These are phyloP conservation scores for Philereme transversata DNA, from an alignment of 2,888 invertebrate species.

Conservation along the genomic window DNA sequence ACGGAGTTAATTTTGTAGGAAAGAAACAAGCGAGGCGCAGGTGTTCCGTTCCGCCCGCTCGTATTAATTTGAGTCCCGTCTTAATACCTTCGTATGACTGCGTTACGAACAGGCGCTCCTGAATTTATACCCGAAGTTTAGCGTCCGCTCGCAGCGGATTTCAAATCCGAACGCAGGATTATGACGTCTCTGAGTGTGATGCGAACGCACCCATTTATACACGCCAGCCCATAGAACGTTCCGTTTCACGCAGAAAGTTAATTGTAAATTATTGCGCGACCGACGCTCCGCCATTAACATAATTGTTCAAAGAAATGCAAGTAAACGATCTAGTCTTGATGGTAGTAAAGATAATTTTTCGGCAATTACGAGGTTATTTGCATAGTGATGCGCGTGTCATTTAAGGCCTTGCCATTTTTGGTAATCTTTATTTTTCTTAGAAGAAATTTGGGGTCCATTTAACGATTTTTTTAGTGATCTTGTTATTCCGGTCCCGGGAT, in stretches of 20 bases:
- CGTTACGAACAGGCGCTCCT: conserved; percentile 66
- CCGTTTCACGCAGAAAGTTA: conserved; percentile 51
- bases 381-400: conserved; percentile 71
- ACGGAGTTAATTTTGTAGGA: conserved; percentile 78
- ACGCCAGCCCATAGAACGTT: conserved; percentile 38
- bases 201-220: conserved; percentile 44
- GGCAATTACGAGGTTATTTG: conserved; percentile 74
- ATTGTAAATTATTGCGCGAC: conserved; percentile 71
- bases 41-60: conserved; percentile 61
- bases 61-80: conserved; percentile 80
- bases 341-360: conserved; percentile 68
- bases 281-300: conserved; percentile 64
- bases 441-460: conserved; percentile 53
- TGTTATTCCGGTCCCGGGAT: conserved; percentile 53
- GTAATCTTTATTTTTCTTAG: conserved; percentile 57
- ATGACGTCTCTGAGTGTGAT: conserved; percentile 58
- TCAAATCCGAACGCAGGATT: conserved; percentile 69
- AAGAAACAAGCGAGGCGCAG: conserved; percentile 79
- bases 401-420: conserved; percentile 63
- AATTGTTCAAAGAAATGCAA: conserved; percentile 78
- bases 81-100: conserved; percentile 76
- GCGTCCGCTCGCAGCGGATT: conserved; percentile 58
- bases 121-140: conserved; percentile 73
- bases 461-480: conserved; percentile 48
- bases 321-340: conserved; percentile 70